These are phyloP conservation scores for Pleuronectes platessa DNA, from an alignment of 2,113 vertebrate species.

Conservation along the genomic window DNA sequence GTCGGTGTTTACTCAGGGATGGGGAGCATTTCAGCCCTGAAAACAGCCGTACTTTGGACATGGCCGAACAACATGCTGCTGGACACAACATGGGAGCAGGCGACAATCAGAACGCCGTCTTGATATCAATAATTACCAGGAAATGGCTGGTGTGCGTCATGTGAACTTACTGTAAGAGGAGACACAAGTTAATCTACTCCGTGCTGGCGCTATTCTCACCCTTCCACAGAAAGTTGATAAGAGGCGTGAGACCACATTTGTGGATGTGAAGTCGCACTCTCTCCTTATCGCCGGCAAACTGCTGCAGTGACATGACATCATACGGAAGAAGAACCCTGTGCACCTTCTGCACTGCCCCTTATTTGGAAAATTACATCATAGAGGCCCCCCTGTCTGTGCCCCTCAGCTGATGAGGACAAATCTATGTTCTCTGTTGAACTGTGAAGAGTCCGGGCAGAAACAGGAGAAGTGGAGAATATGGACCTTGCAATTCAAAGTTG, in stretches of 20 bases:
- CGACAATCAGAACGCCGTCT: constrained; percentile 14
- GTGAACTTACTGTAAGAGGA: not conserved
- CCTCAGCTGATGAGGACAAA: not conserved
- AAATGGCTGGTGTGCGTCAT: not conserved
- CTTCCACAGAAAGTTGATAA: constrained; percentile 52
- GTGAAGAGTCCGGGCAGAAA: not conserved
- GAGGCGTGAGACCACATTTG: constrained; percentile 45
- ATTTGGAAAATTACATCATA: constrained; percentile 61
- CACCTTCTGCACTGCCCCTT: constrained; percentile 39
- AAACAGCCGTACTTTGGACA: constrained; percentile 26
- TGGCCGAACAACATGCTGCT: constrained; percentile 6
- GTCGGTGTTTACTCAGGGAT: constrained; percentile 66
- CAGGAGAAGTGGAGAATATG: not conserved
- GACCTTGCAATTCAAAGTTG: not conserved
- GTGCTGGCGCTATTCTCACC: constrained; percentile 18
- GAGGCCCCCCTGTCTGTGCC: not conserved
- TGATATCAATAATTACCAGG: constrained; percentile 24
- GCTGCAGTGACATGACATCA: constrained; percentile 76
- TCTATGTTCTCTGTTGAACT: not conserved
- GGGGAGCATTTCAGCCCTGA: constrained; percentile 44
- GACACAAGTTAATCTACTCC: constrained; percentile 9
- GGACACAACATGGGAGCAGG: not conserved
- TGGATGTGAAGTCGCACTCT: constrained; percentile 60
- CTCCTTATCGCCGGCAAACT: constrained; percentile 76
- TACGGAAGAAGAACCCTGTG: constrained; percentile 41